Evolutionary conservation across 2,888 invertebrate genomes (phyloP), one percentile per base, ranked within the genome.

Genomic region (Ecliptopera silaceata): DNA sequence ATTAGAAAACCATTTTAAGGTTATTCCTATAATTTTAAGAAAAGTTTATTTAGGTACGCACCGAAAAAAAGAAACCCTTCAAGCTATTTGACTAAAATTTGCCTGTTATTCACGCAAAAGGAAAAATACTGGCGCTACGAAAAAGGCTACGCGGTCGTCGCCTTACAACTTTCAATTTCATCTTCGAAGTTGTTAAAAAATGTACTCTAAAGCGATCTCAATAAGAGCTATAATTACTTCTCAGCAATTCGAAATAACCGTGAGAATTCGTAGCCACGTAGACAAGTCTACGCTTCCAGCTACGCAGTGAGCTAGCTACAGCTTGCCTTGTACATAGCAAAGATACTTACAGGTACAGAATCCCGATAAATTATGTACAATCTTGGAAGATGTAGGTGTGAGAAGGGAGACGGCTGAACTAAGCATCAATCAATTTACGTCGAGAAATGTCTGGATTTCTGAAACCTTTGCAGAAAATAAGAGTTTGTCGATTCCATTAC

Each of bases 331-430:
- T 22, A 38, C 39, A 20, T 32, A 18, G 20, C 20, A 22, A 41
- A 42, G 26, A 11, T 26, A 15, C 12, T 22, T 18, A 29, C 47
- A 50, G 43, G 44, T 51, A 44, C 44, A 43, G 38, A 45, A 39
- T 32, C 31, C 52, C 31, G 32, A 45, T 52, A 52, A 45, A 52
- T 52, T 39, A 45, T 52, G 45, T 45, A 52, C 17, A 26, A 36
- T 20, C 18, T 18, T 20, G 43, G 8, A 11, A 18, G 36, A 39
- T 20, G 29, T 44, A 38, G 44, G 39, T 38, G 51, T 46, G 52
- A 32, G 45, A n/a, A 20, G 10, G 18, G 38, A 20, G 12, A 51
- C 12, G 4, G 18, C 18, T 29, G 36, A 3, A 39, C 32, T 39
- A 31, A 53, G 44, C 45, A 45, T 45, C 38, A 13, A 41, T 52